phyloP scores from a whole-genome alignment of 2,888 invertebrate species.

The Phlogophora meticulosa region DNA sequence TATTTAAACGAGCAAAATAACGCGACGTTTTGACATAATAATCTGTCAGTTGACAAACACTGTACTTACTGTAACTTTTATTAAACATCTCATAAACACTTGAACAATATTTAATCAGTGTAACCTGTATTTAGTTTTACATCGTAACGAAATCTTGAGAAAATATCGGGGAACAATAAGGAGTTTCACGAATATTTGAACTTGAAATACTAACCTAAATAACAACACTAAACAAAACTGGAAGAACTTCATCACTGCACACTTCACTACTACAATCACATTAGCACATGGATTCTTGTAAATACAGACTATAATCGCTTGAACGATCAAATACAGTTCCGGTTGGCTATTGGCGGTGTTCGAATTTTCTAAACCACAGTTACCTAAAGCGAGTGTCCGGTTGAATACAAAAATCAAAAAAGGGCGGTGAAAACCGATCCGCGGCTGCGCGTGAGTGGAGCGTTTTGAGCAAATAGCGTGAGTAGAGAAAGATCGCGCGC shows the following conservation, averaged over 20 bases:
- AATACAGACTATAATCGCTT: conserved; percentile 16
- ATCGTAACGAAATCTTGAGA: conserved; percentile 8
- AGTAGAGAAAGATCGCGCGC: conserved; percentile 85
- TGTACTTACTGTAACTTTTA: not conserved
- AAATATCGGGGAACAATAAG: not conserved
- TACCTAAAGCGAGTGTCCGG: not conserved
- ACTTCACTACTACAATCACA: conserved; percentile 53
- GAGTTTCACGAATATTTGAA: conserved; percentile 26
- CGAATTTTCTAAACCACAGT: not conserved
- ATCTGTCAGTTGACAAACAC: conserved; percentile 39
- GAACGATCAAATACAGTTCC: not conserved
- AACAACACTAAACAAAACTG: conserved; percentile 84
- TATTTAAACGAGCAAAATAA: conserved; percentile 18
- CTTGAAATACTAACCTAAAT: conserved; percentile 78
- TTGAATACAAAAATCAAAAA: conserved; percentile 60
- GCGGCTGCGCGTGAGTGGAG: conserved; percentile 77
- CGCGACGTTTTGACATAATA: conserved; percentile 50
- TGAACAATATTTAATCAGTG: conserved; percentile 14
- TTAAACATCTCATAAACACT: conserved; percentile 5
- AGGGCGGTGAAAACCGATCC: conserved; percentile 82
- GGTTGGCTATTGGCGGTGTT: not conserved
- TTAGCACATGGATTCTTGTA: conserved; percentile 59
- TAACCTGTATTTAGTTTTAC: not conserved
- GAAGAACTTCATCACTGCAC: conserved; percentile 82
- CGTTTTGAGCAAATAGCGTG: conserved; percentile 85